Conservation (phyloP, 2,113 vertebrate species). For the Callochromis pleurospilus region DNA sequence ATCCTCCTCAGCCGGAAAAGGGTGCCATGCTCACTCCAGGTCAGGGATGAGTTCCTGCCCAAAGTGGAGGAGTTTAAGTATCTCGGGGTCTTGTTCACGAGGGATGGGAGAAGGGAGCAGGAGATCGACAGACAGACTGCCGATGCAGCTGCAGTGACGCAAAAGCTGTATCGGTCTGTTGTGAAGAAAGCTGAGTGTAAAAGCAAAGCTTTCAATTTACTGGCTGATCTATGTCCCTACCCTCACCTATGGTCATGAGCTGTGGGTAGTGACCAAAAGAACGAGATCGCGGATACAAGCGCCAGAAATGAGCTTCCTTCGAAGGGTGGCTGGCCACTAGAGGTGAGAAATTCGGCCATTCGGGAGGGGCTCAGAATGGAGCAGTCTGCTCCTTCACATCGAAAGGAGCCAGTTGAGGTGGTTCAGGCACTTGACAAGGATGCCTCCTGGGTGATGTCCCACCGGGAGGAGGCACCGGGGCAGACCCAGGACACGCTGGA, state of each 20-base stretch:
- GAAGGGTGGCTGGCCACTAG: not conserved
- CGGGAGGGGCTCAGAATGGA: not conserved
- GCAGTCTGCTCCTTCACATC: fast-evolving
- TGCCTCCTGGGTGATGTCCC: fast-evolving
- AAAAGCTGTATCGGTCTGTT: not conserved
- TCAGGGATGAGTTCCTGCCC: not conserved
- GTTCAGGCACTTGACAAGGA: not conserved
- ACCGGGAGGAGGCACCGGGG: not conserved
- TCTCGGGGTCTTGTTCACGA: not conserved
- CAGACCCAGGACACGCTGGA: not conserved
- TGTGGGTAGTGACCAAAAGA: not conserved
- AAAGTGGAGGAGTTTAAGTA: not conserved
- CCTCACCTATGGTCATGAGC: not conserved
- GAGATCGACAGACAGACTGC: not conserved
- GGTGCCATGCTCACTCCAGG: not conserved
- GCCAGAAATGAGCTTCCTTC: not conserved
- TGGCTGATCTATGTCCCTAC: not conserved
- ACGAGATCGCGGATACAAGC: fast-evolving
- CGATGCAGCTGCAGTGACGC: not conserved
- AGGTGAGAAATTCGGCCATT: fast-evolving
- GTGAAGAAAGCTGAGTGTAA: not conserved
- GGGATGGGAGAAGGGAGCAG: not conserved
- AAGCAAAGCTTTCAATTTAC: not conserved
- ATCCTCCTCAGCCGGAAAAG: not conserved
- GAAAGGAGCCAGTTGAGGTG: not conserved